Conservation (phyloP, 2,113 vertebrate genomes). For the Nerophis ophidion region DNA sequence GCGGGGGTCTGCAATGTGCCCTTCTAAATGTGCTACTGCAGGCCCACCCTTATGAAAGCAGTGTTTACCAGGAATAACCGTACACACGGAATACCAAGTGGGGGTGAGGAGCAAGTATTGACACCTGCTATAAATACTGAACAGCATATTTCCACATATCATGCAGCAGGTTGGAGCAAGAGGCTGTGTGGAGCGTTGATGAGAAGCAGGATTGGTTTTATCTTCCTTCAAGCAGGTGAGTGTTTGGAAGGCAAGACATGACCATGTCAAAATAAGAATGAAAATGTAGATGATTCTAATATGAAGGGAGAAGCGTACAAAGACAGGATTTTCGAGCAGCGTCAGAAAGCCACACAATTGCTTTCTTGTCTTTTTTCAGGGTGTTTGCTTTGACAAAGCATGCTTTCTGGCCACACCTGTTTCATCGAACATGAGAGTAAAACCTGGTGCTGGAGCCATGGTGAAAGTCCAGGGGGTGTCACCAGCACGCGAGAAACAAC, state of each 20-base stretch:
- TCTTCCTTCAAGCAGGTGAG: conserved; percentile 27
- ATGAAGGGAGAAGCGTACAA: conserved; percentile 21
- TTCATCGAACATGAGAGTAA: conserved; percentile 39
- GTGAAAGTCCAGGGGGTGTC: conserved; percentile 51
- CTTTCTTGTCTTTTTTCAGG: not conserved
- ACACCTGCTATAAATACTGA: conserved; percentile 29
- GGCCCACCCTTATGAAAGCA: conserved; percentile 18
- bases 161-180: conserved; percentile 41
- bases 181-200: conserved; percentile 16
- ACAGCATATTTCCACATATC: conserved; percentile 20
- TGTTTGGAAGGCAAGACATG: conserved; percentile 8
- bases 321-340: conserved; percentile 21
- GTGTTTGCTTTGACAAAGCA: conserved; percentile 29
- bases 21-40: conserved; percentile 1
- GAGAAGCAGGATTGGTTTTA: conserved; percentile 6
- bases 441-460: conserved; percentile 47
- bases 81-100: conserved; percentile 15
- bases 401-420: conserved; percentile 64
- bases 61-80: conserved; percentile 4
- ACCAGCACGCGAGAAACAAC: conserved; percentile 53
- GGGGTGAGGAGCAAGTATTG: conserved; percentile 9
- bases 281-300: conserved; percentile 11
- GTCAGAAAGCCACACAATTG: conserved; percentile 37
- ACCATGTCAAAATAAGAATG: conserved; percentile 15
- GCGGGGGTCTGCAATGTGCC: not conserved